phyloP scores from a whole-genome alignment of 1,140 invertebrate genomes.

The Trissolcus basalis region DNA sequence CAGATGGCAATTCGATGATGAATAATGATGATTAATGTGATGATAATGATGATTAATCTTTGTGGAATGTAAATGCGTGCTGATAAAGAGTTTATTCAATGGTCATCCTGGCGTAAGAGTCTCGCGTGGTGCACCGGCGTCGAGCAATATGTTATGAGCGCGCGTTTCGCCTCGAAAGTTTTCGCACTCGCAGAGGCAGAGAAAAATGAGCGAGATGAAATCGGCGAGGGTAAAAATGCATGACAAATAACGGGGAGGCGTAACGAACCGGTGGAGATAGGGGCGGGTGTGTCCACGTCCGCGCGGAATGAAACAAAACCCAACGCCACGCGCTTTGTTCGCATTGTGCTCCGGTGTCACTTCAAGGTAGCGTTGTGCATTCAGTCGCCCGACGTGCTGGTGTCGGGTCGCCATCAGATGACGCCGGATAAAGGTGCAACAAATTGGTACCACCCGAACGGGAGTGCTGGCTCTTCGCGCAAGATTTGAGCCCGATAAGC shows the following conservation, averaged over 20 bases:
- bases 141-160: slow-evolving; percentile 34
- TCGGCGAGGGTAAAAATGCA: slow-evolving; percentile 70
- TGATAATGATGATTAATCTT: slow-evolving; percentile 30
- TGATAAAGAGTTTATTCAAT: slow-evolving; percentile 27
- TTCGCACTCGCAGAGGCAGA: slow-evolving; percentile 53
- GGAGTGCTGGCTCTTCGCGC: slow-evolving; percentile 66
- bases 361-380: slow-evolving; percentile 69
- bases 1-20: too few species aligned
- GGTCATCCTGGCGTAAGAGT: slow-evolving; percentile 19
- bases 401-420: slow-evolving; percentile 74
- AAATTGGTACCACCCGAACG: slow-evolving; percentile 75
- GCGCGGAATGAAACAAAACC: slow-evolving; percentile 72
- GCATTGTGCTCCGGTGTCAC: slow-evolving; percentile 71
- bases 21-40: background rate
- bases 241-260: slow-evolving; percentile 72
- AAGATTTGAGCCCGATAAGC: slow-evolving; percentile 66
- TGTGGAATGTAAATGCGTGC: slow-evolving; percentile 26
- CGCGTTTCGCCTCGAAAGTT: slow-evolving; percentile 13
- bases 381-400: slow-evolving; percentile 61
- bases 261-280: slow-evolving; percentile 39
- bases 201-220: slow-evolving; percentile 73
- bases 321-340: slow-evolving; percentile 70
- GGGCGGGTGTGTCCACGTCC: slow-evolving; percentile 61
- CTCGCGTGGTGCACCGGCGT: slow-evolving; percentile 10
- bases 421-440: slow-evolving; percentile 72